A percentile compares a stretch with the other conserved stretches of the same genome.
Evolutionary conservation across 2,113 vertebrate species (phyloP).

Genomic region (Propithecus coquereli): DNA sequence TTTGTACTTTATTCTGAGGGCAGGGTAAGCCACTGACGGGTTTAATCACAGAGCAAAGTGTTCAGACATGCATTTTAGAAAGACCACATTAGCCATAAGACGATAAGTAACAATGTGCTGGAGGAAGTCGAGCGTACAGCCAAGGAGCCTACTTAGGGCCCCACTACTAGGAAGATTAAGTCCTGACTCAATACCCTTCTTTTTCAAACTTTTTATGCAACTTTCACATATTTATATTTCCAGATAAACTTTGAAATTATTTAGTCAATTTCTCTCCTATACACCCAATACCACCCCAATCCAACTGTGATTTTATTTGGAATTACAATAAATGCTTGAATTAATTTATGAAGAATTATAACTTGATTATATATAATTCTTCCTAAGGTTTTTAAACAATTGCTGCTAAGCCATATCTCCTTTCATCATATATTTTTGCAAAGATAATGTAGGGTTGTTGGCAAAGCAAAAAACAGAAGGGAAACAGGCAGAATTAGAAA

Average conservation of each 20-base stretch:
- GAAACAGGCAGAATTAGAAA: background rate
- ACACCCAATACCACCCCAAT: background rate
- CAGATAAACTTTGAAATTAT: background rate
- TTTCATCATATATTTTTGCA: background rate
- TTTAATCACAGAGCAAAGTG: background rate
- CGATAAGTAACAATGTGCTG: background rate
- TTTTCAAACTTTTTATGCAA: background rate
- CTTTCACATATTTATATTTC: background rate
- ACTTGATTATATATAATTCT: background rate
- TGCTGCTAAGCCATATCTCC: background rate
- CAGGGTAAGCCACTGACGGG: background rate
- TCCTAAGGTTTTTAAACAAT: background rate
- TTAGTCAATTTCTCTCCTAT: background rate
- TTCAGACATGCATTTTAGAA: background rate
- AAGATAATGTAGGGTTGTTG: background rate
- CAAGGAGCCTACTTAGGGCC: background rate
- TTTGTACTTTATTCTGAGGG: background rate
- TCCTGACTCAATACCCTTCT: background rate
- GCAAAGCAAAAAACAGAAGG: background rate
- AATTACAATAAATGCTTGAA: conserved; percentile 33
- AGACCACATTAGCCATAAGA: background rate
- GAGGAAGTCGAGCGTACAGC: background rate
- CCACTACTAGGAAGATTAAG: background rate
- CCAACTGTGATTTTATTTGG: background rate
- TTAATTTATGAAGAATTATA: conserved; percentile 20